Evolutionary conservation across 1,140 invertebrate species (phyloP).

Genomic region (Elymnias hypermnestra): DNA sequence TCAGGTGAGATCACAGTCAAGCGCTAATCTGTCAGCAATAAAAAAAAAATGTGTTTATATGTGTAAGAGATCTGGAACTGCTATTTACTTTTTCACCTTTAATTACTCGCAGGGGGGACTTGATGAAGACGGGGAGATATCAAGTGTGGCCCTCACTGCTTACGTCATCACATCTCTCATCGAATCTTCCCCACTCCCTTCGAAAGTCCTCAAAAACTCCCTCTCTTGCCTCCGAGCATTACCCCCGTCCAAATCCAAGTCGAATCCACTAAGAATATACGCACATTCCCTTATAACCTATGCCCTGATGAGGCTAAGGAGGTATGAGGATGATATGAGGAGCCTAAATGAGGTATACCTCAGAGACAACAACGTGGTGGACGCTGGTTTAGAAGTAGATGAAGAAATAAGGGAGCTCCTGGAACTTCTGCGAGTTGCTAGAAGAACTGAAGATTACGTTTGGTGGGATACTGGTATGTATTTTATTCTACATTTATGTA

Average conservation of each 20-base stretch:
- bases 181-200: conserved; percentile 72
- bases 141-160: conserved; percentile 79
- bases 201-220: conserved; percentile 71
- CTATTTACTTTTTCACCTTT: background rate
- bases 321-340: conserved; percentile 52
- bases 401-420: conserved; percentile 43
- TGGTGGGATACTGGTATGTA: conserved; percentile 73
- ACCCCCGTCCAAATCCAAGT: conserved; percentile 36
- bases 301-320: conserved; percentile 39
- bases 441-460: conserved; percentile 43
- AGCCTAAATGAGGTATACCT: conserved; percentile 38
- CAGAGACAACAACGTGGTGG: conserved; percentile 14
- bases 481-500: no score
- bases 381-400: conserved; percentile 26
- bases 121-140: conserved; percentile 77
- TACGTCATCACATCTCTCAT: conserved; percentile 81
- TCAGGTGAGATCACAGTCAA: no score
- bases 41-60: no score
- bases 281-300: conserved; percentile 43
- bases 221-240: conserved; percentile 77
- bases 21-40: no score
- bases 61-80: no score
- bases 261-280: conserved; percentile 33
- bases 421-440: conserved; percentile 47
- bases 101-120: conserved; percentile 77